Base-by-base conservation (phyloP, 2,797 vertebrate genomes). In the Halcyon smyrnensis region DNA sequence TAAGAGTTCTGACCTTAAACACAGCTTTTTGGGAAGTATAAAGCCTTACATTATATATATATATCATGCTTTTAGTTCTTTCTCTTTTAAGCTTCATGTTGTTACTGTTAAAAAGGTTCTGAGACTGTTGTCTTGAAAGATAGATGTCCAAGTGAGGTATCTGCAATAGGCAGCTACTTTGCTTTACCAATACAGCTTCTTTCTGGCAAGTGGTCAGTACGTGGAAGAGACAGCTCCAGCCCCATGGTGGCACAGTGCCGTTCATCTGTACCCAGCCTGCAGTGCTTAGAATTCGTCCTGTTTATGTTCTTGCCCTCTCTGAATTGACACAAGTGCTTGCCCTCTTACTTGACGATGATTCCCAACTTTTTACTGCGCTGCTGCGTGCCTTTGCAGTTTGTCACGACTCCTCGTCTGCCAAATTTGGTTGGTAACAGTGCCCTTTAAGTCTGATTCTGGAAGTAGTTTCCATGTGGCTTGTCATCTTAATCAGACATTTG, bases 371-470 rank as follows among this genome's bases (percentile, higher is more conserved):
- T 76, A 90, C 56, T 88, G 88, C 41, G 3, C 86, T 88, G 69
- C 78, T 94, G 93, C 94, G 32, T 97, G 94, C 73, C 87, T 97
- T 92, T 90, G 87, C 89, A 54, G 86, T 96, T 97, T 1, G 97
- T 97, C 95, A 96, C 20, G 75, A 73, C 85, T 89, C 74, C 87
- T 70, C 34, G 41, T 73, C 95, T 97, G 95, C 93, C 92, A 96
- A 95, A 89, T 90, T 91, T 96, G 84, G 94, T 95, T 89, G 84
- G 86, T 94, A 88, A 63, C 34, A 37, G 80, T 83, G 62, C 93
- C 80, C 91, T 96, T 96, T 94, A 92, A 63, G 54, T 95, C 95
- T 93, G 56, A 93, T 96, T 93, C 89, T 93, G 90, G 89, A 92
- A 71, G 86, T 54, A 51, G 74, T 81, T 96, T 97, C 97, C 86